Evolutionary conservation across 2,888 invertebrate species (phyloP).

Genomic region (Linnaemya tessellans): DNA sequence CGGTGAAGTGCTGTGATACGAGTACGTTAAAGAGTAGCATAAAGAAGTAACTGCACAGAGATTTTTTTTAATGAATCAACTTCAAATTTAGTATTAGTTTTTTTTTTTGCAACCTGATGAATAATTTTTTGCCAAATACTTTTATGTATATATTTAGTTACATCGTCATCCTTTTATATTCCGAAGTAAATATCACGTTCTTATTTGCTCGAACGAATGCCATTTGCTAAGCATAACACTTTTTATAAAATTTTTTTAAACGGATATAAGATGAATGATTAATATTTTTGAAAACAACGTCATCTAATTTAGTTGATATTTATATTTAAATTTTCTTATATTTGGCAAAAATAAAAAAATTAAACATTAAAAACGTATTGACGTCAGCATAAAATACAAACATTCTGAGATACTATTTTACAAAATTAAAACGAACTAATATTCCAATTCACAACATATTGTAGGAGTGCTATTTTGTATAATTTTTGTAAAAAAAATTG

Average conservation of each 20-base stretch:
- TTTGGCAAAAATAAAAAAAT: conserved; percentile 1
- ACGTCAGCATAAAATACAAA: conserved; percentile 46
- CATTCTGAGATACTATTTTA: background rate
- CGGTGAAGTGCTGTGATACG: background rate
- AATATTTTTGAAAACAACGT: background rate
- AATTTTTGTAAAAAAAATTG: too few species aligned
- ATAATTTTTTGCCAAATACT: conserved; percentile 15
- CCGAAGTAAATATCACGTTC: background rate
- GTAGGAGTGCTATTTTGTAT: background rate
- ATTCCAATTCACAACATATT: background rate
- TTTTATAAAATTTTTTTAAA: background rate
- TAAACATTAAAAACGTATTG: conserved; percentile 46
- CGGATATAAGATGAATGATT: background rate
- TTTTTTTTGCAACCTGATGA: background rate
- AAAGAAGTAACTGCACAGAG: background rate
- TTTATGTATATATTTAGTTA: background rate
- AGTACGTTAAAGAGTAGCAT: background rate
- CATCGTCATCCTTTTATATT: background rate
- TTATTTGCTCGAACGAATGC: background rate
- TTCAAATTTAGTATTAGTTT: background rate
- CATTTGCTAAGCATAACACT: background rate
- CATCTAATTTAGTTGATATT: background rate
- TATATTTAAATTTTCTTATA: background rate
- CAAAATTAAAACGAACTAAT: background rate
- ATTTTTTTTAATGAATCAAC: background rate